Percentiles rank a stretch among this genome's conserved stretches.
Conservation (phyloP, 2,888 invertebrate species). For the Molanna angustata region DNA sequence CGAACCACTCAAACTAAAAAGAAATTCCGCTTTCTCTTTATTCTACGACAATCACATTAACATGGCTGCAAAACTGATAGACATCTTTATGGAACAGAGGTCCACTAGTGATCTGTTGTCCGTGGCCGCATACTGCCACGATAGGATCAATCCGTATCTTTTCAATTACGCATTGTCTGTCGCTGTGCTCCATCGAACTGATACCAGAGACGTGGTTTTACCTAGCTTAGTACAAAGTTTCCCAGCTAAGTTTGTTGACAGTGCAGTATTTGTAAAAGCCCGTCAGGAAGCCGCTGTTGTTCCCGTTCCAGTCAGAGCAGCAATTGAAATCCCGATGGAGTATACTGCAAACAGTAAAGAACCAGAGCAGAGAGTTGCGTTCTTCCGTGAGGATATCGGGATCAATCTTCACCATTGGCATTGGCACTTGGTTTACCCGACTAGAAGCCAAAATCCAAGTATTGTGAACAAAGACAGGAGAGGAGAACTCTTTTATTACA, state of each 20-base stretch:
- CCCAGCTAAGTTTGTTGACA: slow-evolving; percentile 79
- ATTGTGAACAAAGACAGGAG: slow-evolving; percentile 60
- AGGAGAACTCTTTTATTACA: slow-evolving; percentile 65
- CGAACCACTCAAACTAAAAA: slow-evolving; percentile 54
- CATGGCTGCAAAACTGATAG: slow-evolving; percentile 64
- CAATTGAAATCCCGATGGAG: slow-evolving; percentile 67
- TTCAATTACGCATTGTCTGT: slow-evolving; percentile 75
- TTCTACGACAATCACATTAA: slow-evolving; percentile 50
- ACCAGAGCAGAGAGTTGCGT: slow-evolving; percentile 76
- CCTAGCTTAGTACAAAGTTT: slow-evolving; percentile 76
- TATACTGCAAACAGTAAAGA: slow-evolving; percentile 73
- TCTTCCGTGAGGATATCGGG: slow-evolving; percentile 83
- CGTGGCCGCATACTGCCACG: slow-evolving; percentile 63
- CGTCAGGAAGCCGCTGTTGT: slow-evolving; percentile 68
- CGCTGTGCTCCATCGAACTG: slow-evolving; percentile 65
- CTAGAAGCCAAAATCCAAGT: slow-evolving; percentile 50
- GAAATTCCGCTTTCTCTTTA: slow-evolving; percentile 40
- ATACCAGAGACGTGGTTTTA: slow-evolving; percentile 65
- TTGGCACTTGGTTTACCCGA: slow-evolving; percentile 87
- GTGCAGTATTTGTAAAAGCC: slow-evolving; percentile 65
- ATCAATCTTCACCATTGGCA: slow-evolving; percentile 90
- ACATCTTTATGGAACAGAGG: slow-evolving; percentile 68
- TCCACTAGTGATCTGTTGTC: slow-evolving; percentile 68
- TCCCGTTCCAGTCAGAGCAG: slow-evolving; percentile 45
- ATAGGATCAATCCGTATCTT: slow-evolving; percentile 69